A percentile compares a stretch with the other conserved stretches of the same genome.
Conservation (phyloP, 2,888 invertebrate species). For the Pseudeuparius sepicola region DNA sequence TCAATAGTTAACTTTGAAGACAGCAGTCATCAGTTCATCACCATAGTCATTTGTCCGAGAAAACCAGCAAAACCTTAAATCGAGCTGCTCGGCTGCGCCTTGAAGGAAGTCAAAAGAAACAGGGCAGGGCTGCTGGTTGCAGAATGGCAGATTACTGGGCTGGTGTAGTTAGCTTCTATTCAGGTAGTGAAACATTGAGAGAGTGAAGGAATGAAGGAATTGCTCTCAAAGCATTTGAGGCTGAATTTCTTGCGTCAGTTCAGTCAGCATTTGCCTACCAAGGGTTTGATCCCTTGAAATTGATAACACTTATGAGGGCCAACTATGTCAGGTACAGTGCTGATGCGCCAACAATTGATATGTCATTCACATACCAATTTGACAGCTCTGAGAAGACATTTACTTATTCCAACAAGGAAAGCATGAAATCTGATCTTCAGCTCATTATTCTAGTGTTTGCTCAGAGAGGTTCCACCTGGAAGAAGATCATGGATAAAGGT, state of each 20-base stretch:
- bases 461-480: neutral
- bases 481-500: neutral
- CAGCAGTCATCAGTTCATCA: no score
- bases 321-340: neutral
- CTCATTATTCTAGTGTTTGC: neutral
- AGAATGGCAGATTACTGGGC: constrained; percentile 1
- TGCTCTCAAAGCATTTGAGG: neutral
- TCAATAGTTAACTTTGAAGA: no score
- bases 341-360: neutral
- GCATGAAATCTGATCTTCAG: neutral
- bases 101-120: no score
- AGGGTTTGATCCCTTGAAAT: neutral
- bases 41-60: no score
- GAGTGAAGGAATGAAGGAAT: neutral
- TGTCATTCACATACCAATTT: neutral
- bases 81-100: no score
- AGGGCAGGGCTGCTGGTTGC: constrained; percentile 2
- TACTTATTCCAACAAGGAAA: no score
- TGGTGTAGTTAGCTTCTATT: neutral
- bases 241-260: neutral
- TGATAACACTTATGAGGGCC: neutral
- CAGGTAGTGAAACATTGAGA: neutral
- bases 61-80: no score
- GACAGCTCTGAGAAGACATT: neutral
- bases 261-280: neutral